These are phyloP conservation scores for Cnemophilus loriae DNA, from an alignment of 2,113 vertebrate genomes.

Conservation along the genomic window DNA sequence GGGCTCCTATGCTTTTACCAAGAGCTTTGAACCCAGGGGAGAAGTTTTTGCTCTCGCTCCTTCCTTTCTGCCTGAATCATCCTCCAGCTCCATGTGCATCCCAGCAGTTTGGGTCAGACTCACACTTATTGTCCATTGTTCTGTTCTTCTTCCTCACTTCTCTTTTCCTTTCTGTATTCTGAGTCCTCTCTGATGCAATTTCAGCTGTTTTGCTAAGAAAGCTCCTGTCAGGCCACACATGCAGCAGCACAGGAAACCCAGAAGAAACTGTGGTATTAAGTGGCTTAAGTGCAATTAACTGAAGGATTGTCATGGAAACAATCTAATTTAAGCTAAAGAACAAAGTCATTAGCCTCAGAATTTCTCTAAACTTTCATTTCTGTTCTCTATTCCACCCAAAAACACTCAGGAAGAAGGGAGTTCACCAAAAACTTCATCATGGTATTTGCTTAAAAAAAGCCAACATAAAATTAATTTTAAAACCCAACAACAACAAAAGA, in stretches of 20 bases:
- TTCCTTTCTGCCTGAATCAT: background rate
- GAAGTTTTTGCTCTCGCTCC: background rate
- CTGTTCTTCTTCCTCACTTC: background rate
- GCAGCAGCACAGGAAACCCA: background rate
- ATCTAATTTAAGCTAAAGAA: background rate
- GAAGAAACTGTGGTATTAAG: background rate
- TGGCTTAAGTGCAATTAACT: background rate
- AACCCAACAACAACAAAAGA: background rate
- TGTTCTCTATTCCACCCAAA: background rate
- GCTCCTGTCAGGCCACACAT: background rate
- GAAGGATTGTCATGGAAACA: background rate
- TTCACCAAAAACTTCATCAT: background rate
- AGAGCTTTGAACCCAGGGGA: background rate
- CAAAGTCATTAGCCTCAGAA: background rate
- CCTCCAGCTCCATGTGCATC: background rate
- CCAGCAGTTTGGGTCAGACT: background rate
- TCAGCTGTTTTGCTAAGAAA: background rate
- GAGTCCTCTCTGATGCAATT: background rate
- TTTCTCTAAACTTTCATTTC: background rate
- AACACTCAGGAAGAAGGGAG: background rate
- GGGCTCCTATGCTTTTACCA: background rate
- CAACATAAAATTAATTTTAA: background rate
- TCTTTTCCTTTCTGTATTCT: background rate
- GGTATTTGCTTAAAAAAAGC: background rate
- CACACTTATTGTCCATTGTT: background rate